Evolutionary conservation across 2,888 invertebrate genomes (phyloP).

Genomic region (Cactoblastis cactorum): DNA sequence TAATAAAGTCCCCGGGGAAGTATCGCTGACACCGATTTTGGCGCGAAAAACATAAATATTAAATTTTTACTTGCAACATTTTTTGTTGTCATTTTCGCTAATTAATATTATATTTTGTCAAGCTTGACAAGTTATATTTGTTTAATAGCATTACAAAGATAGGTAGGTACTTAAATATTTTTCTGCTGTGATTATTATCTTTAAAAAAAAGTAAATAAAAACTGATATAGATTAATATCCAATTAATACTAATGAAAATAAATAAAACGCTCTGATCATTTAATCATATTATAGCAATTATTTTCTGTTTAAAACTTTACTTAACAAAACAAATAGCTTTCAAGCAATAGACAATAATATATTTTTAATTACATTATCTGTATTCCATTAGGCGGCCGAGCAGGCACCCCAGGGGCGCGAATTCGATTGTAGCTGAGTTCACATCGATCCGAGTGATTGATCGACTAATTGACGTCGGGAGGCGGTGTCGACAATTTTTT

Average conservation of each 20-base stretch:
- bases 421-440: constrained; percentile 27
- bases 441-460: constrained; percentile 43
- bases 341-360: not conserved
- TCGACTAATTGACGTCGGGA: constrained; percentile 41
- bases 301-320: too few relatives aligned
- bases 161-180: too few relatives aligned
- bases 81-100: not conserved
- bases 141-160: too few relatives aligned
- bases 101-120: too few relatives aligned
- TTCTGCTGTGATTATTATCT: too few relatives aligned
- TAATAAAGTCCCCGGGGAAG: constrained; percentile 71
- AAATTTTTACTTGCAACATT: constrained; percentile 8
- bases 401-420: constrained; percentile 18
- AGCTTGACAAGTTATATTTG: too few relatives aligned
- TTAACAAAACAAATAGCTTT: too few relatives aligned
- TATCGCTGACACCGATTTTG: constrained; percentile 44
- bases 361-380: constrained; percentile 7
- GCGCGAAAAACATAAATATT: constrained; percentile 34
- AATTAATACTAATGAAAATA: too few relatives aligned
- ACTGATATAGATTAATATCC: too few relatives aligned
- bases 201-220: too few relatives aligned
- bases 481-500: constrained; percentile 40
- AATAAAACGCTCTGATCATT: too few relatives aligned
- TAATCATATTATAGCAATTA: too few relatives aligned
- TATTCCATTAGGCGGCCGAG: constrained; percentile 3